These are phyloP conservation scores for Crypturellus tataupa DNA, from an alignment of 2,797 vertebrate species.

Conservation along the genomic window DNA sequence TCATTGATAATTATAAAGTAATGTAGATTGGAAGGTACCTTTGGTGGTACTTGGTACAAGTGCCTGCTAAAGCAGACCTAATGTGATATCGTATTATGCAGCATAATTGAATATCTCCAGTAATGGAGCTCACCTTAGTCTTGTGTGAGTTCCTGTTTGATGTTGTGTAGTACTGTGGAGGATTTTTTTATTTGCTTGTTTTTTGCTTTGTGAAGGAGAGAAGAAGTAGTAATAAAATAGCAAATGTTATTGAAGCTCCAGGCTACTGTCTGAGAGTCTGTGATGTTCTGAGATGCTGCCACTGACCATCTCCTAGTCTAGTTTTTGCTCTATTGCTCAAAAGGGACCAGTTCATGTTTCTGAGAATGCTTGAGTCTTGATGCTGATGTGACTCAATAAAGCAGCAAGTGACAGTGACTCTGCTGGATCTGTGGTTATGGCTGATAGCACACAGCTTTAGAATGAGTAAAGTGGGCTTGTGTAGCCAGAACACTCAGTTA, in stretches of 20 bases:
- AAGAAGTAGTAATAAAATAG: not conserved
- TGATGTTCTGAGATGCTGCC: not conserved
- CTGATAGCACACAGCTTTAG: not conserved
- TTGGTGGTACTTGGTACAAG: not conserved
- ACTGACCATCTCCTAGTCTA: not conserved
- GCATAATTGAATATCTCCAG: not conserved
- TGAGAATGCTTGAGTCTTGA: not conserved
- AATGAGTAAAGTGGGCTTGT: not conserved
- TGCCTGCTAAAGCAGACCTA: not conserved
- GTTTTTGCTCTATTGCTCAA: not conserved
- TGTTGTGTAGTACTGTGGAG: not conserved
- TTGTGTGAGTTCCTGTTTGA: not conserved
- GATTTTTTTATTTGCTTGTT: not conserved
- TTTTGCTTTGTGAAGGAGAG: not conserved
- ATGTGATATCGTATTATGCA: not conserved
- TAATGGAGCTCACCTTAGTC: not conserved
- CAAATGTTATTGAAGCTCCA: not conserved
- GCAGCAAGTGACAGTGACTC: not conserved
- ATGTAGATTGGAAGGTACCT: not conserved
- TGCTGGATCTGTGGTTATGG: not conserved
- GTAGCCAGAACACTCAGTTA: not conserved
- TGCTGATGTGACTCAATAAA: not conserved
- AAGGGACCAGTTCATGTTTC: not conserved
- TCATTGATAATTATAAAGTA: not conserved
- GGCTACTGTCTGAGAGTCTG: not conserved